Evolutionary conservation across 2,113 vertebrate species (phyloP).

Genomic region (Dinomys branickii): DNA sequence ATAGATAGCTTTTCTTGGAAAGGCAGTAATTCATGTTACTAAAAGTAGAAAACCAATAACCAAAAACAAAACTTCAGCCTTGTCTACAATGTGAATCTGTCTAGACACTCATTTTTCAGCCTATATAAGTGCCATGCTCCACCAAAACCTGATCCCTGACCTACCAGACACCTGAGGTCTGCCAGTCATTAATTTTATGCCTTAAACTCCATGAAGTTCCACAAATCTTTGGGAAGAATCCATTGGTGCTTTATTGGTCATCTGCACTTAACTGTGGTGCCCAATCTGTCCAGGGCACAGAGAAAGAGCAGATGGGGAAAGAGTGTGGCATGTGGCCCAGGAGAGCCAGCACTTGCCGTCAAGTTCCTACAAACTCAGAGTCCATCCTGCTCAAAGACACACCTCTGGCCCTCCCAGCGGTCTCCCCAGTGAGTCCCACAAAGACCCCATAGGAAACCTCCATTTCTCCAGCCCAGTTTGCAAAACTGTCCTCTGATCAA

Average conservation of each 20-base stretch:
- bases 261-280: background rate
- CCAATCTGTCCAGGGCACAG: background rate
- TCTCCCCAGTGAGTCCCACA: background rate
- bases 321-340: background rate
- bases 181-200: background rate
- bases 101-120: background rate
- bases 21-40: background rate
- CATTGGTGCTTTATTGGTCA: background rate
- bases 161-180: background rate
- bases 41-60: conserved; percentile 9
- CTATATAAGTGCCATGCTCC: background rate
- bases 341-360: background rate
- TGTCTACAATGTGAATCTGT: background rate
- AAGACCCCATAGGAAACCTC: background rate
- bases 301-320: background rate
- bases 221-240: background rate
- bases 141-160: background rate
- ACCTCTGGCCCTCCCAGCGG: background rate
- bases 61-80: background rate
- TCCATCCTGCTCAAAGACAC: background rate
- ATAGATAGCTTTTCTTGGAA: conserved; percentile 51
- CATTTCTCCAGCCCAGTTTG: background rate
- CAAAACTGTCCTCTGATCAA: background rate
- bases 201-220: background rate
- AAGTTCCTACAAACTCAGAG: background rate